Evolutionary conservation across 1,140 invertebrate species (phyloP).

Genomic region (Conus betulinus): DNA sequence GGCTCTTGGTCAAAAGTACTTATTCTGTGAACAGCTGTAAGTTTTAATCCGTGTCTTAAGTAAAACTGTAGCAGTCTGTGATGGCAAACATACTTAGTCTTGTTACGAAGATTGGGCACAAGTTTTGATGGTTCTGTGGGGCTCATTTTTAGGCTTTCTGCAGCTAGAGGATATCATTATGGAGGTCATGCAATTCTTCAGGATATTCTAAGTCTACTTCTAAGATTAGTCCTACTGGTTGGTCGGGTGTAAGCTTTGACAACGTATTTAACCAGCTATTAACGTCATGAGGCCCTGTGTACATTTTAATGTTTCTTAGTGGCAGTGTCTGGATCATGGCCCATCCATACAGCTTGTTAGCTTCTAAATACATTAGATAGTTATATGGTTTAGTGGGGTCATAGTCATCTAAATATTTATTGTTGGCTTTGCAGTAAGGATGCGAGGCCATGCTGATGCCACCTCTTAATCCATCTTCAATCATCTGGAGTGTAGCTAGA

Average conservation of each 20-base stretch:
- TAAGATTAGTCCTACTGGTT: conserved; percentile 77
- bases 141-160: conserved; percentile 55
- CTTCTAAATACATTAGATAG: not conserved
- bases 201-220: conserved; percentile 74
- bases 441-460: conserved; percentile 1
- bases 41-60: no score
- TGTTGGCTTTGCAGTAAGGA: conserved; percentile 53
- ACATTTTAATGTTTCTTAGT: conserved; percentile 54
- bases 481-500: no score
- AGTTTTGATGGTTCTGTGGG: conserved; percentile 39
- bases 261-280: conserved; percentile 55
- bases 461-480: no score
- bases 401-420: conserved; percentile 53
- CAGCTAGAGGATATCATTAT: conserved; percentile 77
- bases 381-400: no score
- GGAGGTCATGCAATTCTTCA: conserved; percentile 76
- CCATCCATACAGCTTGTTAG: conserved; percentile 54
- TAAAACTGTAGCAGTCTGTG: no score
- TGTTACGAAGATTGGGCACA: conserved; percentile 45
- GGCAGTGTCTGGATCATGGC: conserved; percentile 50
- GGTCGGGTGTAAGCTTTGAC: conserved; percentile 68
- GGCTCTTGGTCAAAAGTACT: conserved; percentile 43
- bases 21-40: conserved; percentile 39
- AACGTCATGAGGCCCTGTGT: conserved; percentile 38
- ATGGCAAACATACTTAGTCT: conserved; percentile 47